These are phyloP conservation scores for Sthenelais limicola DNA, from an alignment of 2,888 invertebrate species.

Conservation along the genomic window DNA sequence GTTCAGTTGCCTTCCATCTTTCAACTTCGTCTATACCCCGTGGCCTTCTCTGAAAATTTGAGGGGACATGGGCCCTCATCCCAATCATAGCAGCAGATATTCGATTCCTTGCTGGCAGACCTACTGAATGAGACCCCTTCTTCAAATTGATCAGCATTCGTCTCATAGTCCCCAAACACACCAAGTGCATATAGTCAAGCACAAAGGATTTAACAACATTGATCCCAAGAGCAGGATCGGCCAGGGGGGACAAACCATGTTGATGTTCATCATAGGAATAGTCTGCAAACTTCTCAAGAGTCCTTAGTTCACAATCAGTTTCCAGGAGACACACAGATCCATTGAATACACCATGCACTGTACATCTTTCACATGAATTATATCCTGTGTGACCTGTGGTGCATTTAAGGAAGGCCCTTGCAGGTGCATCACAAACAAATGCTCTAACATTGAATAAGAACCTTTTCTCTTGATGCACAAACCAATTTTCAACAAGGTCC, in stretches of 20 bases:
- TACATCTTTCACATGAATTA: conserved; percentile 43
- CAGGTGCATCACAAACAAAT: conserved; percentile 51
- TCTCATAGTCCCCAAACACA: conserved; percentile 63
- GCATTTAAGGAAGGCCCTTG: conserved; percentile 45
- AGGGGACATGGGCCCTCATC: too few species aligned
- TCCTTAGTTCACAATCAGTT: conserved; percentile 39
- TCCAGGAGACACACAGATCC: conserved; percentile 23
- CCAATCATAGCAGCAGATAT: too few species aligned
- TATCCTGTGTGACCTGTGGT: conserved; percentile 47
- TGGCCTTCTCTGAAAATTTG: too few species aligned
- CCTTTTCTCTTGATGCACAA: background rate
- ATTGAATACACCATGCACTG: conserved; percentile 29
- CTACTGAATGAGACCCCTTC: too few species aligned
- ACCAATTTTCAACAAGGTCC: conserved; percentile 15
- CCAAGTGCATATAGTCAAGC: conserved; percentile 59
- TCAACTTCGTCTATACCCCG: too few species aligned
- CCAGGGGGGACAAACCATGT: conserved; percentile 41
- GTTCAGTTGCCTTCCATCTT: too few species aligned
- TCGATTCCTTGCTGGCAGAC: too few species aligned
- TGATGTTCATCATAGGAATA: conserved; percentile 42
- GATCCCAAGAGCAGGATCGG: conserved; percentile 44
- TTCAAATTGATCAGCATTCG: conserved; percentile 57
- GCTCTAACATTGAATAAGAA: conserved; percentile 25
- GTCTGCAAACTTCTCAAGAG: conserved; percentile 29
- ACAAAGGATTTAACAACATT: conserved; percentile 44